Evolutionary conservation across 1,140 invertebrate genomes (phyloP).

Genomic region (Caenorhabditis tropicalis): DNA sequence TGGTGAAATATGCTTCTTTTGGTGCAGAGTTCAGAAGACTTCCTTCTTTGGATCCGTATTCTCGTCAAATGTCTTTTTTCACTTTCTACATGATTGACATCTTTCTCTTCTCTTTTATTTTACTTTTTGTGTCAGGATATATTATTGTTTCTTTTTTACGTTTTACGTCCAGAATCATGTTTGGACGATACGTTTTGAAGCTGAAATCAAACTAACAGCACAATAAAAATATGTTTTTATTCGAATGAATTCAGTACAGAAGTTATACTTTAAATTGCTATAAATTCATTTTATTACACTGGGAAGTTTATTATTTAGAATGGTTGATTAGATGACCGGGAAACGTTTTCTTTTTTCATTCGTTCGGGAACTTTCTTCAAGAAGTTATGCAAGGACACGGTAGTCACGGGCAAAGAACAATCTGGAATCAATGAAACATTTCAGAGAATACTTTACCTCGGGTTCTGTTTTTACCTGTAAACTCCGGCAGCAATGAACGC

Average conservation of each 20-base stretch:
- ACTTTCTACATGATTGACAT: slow-evolving; percentile 11
- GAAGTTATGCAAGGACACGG: slow-evolving; percentile 45
- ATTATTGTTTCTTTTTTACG: background rate
- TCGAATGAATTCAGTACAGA: background rate
- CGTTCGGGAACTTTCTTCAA: background rate
- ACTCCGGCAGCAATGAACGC: slow-evolving; percentile 64
- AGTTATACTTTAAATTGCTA: background rate
- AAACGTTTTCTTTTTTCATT: too few relatives aligned
- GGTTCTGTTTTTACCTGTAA: background rate
- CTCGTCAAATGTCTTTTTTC: background rate
- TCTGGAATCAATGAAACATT: slow-evolving; percentile 27
- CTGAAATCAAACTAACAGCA: background rate
- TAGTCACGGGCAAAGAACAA: slow-evolving; percentile 51
- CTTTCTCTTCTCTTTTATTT: background rate
- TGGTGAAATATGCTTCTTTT: slow-evolving; percentile 13
- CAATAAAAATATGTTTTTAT: background rate
- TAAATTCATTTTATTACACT: background rate
- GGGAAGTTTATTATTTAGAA: background rate
- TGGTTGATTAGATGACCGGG: background rate
- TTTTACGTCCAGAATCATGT: background rate
- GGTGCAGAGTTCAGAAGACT: slow-evolving; percentile 24
- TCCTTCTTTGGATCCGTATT: background rate
- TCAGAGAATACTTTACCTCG: slow-evolving; percentile 1
- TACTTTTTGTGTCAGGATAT: background rate
- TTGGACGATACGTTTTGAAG: background rate